Conservation (phyloP, 2,113 vertebrate species). For the Esox niger region DNA sequence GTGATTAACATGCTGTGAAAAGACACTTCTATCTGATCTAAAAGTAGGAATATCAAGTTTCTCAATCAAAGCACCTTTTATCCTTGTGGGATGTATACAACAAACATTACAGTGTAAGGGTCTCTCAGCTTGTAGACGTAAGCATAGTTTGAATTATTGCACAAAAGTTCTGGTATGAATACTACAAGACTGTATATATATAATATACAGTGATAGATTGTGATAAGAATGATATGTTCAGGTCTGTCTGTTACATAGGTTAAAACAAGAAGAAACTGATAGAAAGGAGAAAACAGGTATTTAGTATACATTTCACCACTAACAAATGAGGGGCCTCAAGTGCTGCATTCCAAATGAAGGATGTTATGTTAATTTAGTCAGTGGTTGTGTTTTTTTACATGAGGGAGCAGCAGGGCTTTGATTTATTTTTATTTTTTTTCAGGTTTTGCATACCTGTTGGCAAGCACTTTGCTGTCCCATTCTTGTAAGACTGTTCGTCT, state of each 20-base stretch:
- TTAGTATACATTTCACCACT: neutral
- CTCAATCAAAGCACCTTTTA: neutral
- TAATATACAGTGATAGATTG: neutral
- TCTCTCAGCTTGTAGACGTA: constrained; percentile 19
- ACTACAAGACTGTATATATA: neutral
- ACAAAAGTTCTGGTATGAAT: neutral
- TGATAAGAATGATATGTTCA: neutral
- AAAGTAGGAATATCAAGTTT: neutral
- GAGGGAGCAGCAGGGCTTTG: constrained; percentile 47
- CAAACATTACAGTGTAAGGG: neutral
- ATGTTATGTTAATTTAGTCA: neutral
- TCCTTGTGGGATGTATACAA: neutral
- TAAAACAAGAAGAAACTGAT: too few species aligned
- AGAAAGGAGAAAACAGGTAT: too few species aligned
- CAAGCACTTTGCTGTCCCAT: constrained; percentile 13
- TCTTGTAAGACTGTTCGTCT: constrained; percentile 66
- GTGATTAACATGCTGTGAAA: neutral
- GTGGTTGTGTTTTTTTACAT: constrained; percentile 9
- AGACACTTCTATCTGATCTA: neutral
- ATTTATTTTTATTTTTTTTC: constrained; percentile 49
- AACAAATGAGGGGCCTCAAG: neutral
- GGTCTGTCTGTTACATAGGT: too few species aligned
- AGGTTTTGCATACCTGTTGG: constrained; percentile 72
- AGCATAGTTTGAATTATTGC: neutral
- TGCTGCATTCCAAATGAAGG: neutral